phyloP scores from a whole-genome alignment of 2,113 vertebrate species.

The Notarius lentiginosus region DNA sequence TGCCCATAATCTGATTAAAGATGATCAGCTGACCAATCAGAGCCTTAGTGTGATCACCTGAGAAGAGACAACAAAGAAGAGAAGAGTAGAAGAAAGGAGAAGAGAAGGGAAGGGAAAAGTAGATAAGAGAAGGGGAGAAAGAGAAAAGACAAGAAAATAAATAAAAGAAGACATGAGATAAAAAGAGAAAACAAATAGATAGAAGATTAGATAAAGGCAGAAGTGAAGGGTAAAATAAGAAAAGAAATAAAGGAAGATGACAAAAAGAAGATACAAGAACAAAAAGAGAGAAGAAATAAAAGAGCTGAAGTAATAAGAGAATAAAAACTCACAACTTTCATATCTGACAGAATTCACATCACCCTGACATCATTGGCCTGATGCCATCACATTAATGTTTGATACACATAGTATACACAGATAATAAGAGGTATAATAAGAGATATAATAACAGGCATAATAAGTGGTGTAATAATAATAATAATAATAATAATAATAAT shows the following conservation, averaged over 20 bases:
- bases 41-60: constrained; percentile 85
- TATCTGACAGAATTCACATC: neutral
- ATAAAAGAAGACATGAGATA: neutral
- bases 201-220: neutral
- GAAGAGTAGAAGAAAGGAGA: neutral
- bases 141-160: neutral
- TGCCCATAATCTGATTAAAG: constrained; percentile 80
- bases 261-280: no score
- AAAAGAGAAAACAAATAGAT: neutral
- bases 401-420: neutral
- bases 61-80: neutral
- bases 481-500: neutral
- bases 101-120: neutral
- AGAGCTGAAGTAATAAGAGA: neutral
- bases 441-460: neutral
- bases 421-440: neutral
- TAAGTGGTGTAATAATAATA: neutral
- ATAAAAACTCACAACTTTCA: neutral
- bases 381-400: no score
- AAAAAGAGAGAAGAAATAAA: neutral
- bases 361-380: neutral
- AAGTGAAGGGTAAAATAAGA: no score
- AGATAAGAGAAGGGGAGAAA: neutral
- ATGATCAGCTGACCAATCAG: constrained; percentile 80
- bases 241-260: no score